Evolutionary conservation across 2,888 invertebrate genomes (phyloP).

Genomic region (Orthonychiurus folsomi): DNA sequence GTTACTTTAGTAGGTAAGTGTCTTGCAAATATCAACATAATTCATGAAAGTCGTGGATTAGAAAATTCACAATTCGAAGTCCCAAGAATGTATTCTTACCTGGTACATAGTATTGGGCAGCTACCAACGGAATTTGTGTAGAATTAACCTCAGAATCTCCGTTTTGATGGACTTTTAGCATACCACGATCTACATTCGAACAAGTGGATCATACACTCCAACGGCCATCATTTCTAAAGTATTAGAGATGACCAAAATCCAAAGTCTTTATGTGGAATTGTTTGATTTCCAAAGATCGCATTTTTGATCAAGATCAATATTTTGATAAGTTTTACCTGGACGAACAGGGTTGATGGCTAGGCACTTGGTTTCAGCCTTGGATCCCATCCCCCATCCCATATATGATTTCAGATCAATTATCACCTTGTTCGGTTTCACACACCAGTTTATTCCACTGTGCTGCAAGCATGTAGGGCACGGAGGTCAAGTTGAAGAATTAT

Average conservation of each 20-base stretch:
- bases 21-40: too few species aligned
- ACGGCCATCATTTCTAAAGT: slow-evolving; percentile 85
- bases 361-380: slow-evolving; percentile 78
- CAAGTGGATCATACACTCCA: slow-evolving; percentile 88
- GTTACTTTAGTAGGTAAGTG: slow-evolving; percentile 60
- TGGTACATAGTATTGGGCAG: slow-evolving; percentile 80
- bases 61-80: background rate
- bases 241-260: too few species aligned
- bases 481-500: slow-evolving; percentile 83
- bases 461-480: slow-evolving; percentile 67
- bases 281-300: too few species aligned
- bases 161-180: slow-evolving; percentile 53
- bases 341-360: slow-evolving; percentile 74
- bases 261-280: too few species aligned
- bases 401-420: slow-evolving; percentile 70
- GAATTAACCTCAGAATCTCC: slow-evolving; percentile 23
- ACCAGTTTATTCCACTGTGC: slow-evolving; percentile 43
- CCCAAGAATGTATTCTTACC: slow-evolving; percentile 49
- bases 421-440: slow-evolving; percentile 57
- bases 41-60: slow-evolving; percentile 5
- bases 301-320: too few species aligned
- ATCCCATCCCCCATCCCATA: slow-evolving; percentile 65
- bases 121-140: slow-evolving; percentile 57
- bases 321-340: too few species aligned
- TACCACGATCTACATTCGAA: slow-evolving; percentile 87